Percentiles rank a stretch among this genome's conserved stretches.
These are phyloP conservation scores for Rhagophthalmus giganteus DNA, from an alignment of 2,888 invertebrate genomes.

Conservation along the genomic window DNA sequence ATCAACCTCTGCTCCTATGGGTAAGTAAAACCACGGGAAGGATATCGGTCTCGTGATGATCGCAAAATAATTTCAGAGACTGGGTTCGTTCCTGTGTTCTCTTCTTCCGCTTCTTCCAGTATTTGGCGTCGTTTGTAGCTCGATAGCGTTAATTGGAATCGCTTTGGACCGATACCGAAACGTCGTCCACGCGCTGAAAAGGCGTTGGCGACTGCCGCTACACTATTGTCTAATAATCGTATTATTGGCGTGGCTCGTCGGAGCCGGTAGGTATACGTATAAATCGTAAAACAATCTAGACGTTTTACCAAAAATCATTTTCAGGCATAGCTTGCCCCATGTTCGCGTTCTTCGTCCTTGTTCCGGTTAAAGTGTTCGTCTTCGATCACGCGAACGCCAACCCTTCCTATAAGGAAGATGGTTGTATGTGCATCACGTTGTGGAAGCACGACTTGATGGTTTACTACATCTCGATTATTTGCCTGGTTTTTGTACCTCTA, in stretches of 20 bases:
- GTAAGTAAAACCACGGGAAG: constrained; percentile 37
- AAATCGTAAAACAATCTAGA: neutral
- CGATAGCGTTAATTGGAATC: constrained; percentile 59
- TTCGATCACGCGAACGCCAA: constrained; percentile 35
- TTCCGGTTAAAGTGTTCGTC: constrained; percentile 40
- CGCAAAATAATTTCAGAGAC: constrained; percentile 47
- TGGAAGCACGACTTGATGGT: constrained; percentile 38
- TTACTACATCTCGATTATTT: constrained; percentile 44
- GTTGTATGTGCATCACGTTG: constrained; percentile 40
- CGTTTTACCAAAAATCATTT: constrained; percentile 22
- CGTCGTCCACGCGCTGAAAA: constrained; percentile 54
- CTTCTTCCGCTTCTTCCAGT: constrained; percentile 59
- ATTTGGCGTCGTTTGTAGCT: constrained; percentile 58
- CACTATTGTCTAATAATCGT: constrained; percentile 48
- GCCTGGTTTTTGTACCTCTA: constrained; percentile 57
- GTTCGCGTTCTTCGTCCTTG: constrained; percentile 48
- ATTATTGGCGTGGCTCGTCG: constrained; percentile 51
- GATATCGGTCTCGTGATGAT: neutral
- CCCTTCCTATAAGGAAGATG: constrained; percentile 38
- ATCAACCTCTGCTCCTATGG: constrained; percentile 43
- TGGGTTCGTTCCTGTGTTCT: constrained; percentile 57
- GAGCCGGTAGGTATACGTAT: constrained; percentile 44
- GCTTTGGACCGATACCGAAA: constrained; percentile 62
- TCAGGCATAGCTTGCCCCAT: constrained; percentile 55
- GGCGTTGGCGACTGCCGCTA: constrained; percentile 56